Conservation (phyloP, 2,113 vertebrate genomes). For the Danionella cerebrum region DNA sequence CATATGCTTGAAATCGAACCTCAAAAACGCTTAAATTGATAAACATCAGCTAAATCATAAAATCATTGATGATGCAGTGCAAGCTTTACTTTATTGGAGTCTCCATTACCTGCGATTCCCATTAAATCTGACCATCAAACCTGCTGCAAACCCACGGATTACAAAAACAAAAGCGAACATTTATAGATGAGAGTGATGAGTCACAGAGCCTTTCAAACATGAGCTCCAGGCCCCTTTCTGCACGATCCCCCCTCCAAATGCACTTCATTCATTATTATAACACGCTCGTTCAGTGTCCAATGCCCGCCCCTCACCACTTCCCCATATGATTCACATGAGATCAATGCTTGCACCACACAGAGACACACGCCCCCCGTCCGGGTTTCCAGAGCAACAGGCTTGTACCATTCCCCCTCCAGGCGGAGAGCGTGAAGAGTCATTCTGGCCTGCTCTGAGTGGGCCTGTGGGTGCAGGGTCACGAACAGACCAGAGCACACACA, state of each 20-base stretch:
- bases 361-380: slow-evolving; percentile 23
- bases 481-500: neutral
- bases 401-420: slow-evolving; percentile 12
- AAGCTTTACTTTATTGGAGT: no score
- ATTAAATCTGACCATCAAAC: slow-evolving; percentile 56
- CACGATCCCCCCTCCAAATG: slow-evolving; percentile 1
- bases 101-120: slow-evolving; percentile 44
- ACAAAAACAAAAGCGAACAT: slow-evolving; percentile 37
- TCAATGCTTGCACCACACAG: slow-evolving; percentile 52
- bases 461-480: slow-evolving; percentile 55
- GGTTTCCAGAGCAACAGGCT: slow-evolving; percentile 63
- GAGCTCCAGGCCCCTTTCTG: slow-evolving; percentile 6
- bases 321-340: slow-evolving; percentile 55
- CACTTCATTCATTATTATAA: slow-evolving; percentile 22
- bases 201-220: slow-evolving; percentile 46
- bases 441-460: slow-evolving; percentile 38
- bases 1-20: no score
- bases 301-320: slow-evolving; percentile 7
- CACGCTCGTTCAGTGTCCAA: neutral
- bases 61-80: no score
- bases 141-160: slow-evolving; percentile 10
- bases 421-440: slow-evolving; percentile 28
- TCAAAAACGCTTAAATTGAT: no score
- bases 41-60: no score
- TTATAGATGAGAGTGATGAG: slow-evolving; percentile 55